A percentile compares a stretch with the other conserved stretches of the same genome.
These are phyloP conservation scores for Leptopilina boulardi DNA, from an alignment of 1,140 invertebrate species.

Conservation along the genomic window DNA sequence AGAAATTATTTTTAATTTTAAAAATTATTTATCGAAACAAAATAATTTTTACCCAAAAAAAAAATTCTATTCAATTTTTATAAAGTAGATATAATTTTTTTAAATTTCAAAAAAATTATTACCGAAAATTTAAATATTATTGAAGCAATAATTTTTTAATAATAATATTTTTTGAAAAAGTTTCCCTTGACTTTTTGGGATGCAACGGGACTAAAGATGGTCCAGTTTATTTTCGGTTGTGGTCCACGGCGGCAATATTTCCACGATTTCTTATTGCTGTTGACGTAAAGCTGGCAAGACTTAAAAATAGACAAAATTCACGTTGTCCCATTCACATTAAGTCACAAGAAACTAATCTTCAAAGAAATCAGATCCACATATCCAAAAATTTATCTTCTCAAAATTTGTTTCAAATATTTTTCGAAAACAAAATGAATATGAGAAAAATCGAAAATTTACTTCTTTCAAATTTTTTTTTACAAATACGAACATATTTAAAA, in stretches of 20 bases:
- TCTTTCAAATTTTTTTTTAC: no score
- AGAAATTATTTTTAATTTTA: no score
- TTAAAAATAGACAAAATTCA: constrained; percentile 59
- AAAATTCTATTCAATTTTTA: no score
- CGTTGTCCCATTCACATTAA: constrained; percentile 51
- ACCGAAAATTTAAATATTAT: no score
- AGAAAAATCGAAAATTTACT: no score
- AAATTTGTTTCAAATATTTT: background rate
- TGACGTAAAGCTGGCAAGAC: constrained; percentile 56
- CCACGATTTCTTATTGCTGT: constrained; percentile 58
- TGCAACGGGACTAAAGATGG: constrained; percentile 48
- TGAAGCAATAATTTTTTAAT: no score
- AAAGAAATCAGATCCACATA: constrained; percentile 45
- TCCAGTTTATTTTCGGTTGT: constrained; percentile 57
- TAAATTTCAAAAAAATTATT: no score
- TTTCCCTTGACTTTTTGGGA: constrained; percentile 5
- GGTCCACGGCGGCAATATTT: constrained; percentile 59
- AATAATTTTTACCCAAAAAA: no score
- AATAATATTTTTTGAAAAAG: background rate
- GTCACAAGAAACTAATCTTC: constrained; percentile 50
- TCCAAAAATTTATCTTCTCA: background rate
- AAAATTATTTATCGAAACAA: no score
- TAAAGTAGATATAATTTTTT: no score
- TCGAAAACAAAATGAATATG: no score
- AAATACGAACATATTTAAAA: no score